A percentile compares a stretch with the other conserved stretches of the same genome.
These are phyloP conservation scores for Myotis findleyi DNA, from an alignment of 2,797 vertebrate species.

Conservation along the genomic window DNA sequence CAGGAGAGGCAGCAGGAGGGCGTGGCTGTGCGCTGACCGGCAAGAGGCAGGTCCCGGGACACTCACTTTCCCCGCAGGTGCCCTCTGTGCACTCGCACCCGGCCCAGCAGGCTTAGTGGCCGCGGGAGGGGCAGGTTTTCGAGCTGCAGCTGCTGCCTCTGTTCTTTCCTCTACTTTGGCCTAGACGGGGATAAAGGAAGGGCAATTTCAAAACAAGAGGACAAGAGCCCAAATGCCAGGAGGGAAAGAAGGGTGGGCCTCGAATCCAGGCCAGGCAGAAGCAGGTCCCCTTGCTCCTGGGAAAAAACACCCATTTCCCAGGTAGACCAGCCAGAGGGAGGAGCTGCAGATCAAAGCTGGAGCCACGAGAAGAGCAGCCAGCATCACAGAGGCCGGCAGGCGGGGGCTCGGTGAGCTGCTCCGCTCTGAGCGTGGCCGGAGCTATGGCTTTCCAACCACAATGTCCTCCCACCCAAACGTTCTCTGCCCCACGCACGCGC, in stretches of 20 bases:
- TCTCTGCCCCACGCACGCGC: background rate
- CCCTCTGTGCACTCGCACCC: constrained; percentile 86
- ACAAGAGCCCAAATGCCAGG: constrained; percentile 56
- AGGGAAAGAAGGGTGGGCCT: background rate
- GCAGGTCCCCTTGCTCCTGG: background rate
- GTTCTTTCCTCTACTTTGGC: constrained; percentile 89
- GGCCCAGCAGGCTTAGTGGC: constrained; percentile 84
- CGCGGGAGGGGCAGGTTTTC: constrained; percentile 85
- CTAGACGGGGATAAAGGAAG: constrained; percentile 89
- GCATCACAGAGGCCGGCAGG: background rate
- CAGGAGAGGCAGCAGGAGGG: constrained; percentile 10
- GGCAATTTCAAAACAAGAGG: constrained; percentile 84
- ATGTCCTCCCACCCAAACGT: background rate
- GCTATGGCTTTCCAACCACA: background rate
- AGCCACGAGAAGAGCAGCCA: background rate
- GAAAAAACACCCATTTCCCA: background rate
- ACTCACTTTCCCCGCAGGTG: constrained; percentile 92
- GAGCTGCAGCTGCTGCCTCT: constrained; percentile 84
- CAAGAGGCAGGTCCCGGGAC: constrained; percentile 80
- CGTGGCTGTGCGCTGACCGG: constrained; percentile 39
- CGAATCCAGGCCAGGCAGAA: constrained; percentile 31
- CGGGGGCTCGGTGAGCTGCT: background rate
- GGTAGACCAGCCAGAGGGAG: background rate
- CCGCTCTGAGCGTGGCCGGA: background rate
- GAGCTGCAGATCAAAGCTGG: background rate